These are phyloP conservation scores for Paraplagusia blochii DNA, from an alignment of 2,113 vertebrate species.

Conservation along the genomic window DNA sequence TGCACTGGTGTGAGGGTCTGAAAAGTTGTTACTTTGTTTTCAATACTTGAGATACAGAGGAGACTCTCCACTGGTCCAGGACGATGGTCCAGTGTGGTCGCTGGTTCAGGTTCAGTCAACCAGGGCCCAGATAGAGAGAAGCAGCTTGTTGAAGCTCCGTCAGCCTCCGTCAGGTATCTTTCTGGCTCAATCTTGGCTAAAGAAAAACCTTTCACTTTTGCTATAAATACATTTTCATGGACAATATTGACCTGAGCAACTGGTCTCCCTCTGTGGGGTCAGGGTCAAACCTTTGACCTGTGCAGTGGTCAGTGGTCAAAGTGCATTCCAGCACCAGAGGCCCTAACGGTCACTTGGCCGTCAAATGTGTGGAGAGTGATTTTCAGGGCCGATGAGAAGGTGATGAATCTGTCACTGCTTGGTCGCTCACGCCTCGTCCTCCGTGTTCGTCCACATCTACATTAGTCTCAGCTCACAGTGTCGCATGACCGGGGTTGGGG, in stretches of 20 bases:
- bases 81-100: too few species aligned
- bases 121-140: too few species aligned
- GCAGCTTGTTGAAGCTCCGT: too few species aligned
- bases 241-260: constrained; percentile 56
- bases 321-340: constrained; percentile 51
- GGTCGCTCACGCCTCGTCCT: constrained; percentile 1
- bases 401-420: constrained; percentile 37
- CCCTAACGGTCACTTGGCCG: constrained; percentile 45
- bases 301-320: constrained; percentile 59
- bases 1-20: too few species aligned
- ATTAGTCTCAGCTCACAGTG: too few species aligned
- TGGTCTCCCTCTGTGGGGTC: constrained; percentile 45
- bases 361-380: constrained; percentile 40
- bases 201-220: too few species aligned
- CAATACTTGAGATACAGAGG: too few species aligned
- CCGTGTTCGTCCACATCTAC: too few species aligned
- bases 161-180: constrained; percentile 49
- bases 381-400: constrained; percentile 44
- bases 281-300: constrained; percentile 33
- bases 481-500: constrained; percentile 3
- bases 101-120: too few species aligned
- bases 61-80: too few species aligned
- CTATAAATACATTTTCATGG: constrained; percentile 44
- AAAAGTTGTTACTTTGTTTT: too few species aligned
- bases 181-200: constrained; percentile 48